phyloP scores from a whole-genome alignment of 2,888 invertebrate genomes.

The Heliconius ethilla region DNA sequence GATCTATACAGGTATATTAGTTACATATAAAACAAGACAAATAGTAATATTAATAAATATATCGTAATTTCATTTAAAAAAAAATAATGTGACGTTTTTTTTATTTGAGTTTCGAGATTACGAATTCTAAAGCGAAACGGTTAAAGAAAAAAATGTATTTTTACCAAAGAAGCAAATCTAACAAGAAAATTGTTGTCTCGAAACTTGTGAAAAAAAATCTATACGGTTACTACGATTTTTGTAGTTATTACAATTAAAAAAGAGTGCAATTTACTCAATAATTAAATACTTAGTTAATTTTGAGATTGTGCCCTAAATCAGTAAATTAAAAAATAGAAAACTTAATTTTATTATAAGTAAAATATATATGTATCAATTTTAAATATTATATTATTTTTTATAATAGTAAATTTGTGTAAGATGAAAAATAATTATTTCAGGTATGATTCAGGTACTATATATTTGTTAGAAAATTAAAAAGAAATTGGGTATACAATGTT shows the following conservation, averaged over 20 bases:
- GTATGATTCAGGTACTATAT: conserved; percentile 4
- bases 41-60: background rate
- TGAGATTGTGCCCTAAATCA: background rate
- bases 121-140: no score
- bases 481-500: background rate
- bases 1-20: conserved; percentile 21
- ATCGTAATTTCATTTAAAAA: no score
- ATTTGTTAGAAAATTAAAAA: background rate
- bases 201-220: background rate
- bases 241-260: background rate
- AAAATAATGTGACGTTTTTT: no score
- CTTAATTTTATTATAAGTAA: no score
- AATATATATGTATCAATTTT: background rate
- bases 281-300: background rate
- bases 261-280: background rate
- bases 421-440: background rate
- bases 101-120: background rate
- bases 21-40: background rate
- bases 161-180: no score
- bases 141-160: no score
- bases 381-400: no score
- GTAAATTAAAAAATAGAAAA: background rate
- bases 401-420: background rate
- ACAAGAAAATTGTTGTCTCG: no score
- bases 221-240: background rate